Evolutionary conservation across 2,113 vertebrate species (phyloP), one percentile per base, ranked within the genome.

Genomic region (Colius striatus): DNA sequence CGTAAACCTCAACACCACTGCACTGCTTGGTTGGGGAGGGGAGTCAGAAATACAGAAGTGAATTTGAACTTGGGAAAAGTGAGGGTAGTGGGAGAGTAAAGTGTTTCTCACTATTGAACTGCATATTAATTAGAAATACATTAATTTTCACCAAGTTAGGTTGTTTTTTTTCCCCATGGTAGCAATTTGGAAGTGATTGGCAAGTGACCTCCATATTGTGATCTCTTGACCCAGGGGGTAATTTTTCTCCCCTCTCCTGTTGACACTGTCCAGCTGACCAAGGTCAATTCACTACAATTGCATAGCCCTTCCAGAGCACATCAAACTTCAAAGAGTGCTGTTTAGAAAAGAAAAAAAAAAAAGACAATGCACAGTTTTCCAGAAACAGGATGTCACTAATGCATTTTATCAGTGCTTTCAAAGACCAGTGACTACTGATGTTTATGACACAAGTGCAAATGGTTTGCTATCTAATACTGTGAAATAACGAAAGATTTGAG

Each of bases 1-100:
- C 38, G 9, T 41, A 41, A 41, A 41, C 38, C 38, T 12, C 38
- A 41, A 41, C 38, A 41, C 38, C 9, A 41, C 38, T 27, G 58
- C 0, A 1, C 8, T 0, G 0, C 3, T 30, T 2, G 1, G 1
- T 47, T 9, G 21, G 9, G 22, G 17, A 53, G 9, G 38, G 10
- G 23, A 38, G 6, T 51, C n/a, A 21, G n/a, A 13, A 25, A 48
- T 6, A 5, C 9, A 71, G 22, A 5, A 10, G 5, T 7, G 30
- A 54, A 29, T 27, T 6, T 63, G 21, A 73, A 4, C 13, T 20
- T 60, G 60, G 60, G 19, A 79, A 70, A 51, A 18, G 51, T 34
- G 6, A 5, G 38, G 16, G 12, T 10, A 5, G 14, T 4, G 10
- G 3, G 3, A 1, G 5, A 53, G 6, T 13, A 5, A 53, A 34